Base-by-base conservation (phyloP, 2,797 vertebrate species). In the Helostoma temminkii region DNA sequence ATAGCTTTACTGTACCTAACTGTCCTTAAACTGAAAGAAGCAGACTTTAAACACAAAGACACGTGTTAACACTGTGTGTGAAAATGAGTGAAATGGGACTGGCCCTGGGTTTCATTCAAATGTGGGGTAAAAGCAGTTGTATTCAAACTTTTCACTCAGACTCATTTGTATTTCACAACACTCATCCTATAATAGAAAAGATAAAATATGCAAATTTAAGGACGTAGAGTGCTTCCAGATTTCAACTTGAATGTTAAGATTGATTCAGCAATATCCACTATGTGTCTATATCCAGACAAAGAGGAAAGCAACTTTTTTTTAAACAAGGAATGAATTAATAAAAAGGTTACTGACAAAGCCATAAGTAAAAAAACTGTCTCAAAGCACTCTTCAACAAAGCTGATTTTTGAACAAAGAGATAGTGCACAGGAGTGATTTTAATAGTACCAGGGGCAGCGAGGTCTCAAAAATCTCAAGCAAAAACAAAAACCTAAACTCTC, bases 171-270 rank as follows among this genome's bases (percentile, higher is more conserved):
- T 86, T 90, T 84, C 54, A 71, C 79, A 78, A 81, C 82, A 85
- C 52, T 70, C 85, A 65, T 41, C 74, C 84, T 41, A 43, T 74
- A 86, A 88, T 88, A 89, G 74, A 89, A 89, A 82, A 88, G 77
- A 86, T 78, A 88, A 88, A 89, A 87, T 87, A 86, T 91, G 88
- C 66, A 81, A 83, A 87, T 89, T 41, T 69, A 47, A 56, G 32
- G 79, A 80, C 21, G 72, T 49, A 56, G 60, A 84, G 76, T 63
- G 74, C 76, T 84, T 76, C 34, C 22, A 81, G 88, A 86, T 78
- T 76, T 70, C 74, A 84, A 84, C 84, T 82, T 91, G 79, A 86
- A 85, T 73, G 76, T 88, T 87, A 70, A 78, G 62, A 90, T 78
- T 80, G 82, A 86, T 87, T 86, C 73, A 85, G 75, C 81, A 78